Percentiles rank a stretch among this genome's conserved stretches.
These are phyloP conservation scores for Dermatophagoides farinae DNA, from an alignment of 1,140 invertebrate genomes.

Conservation along the genomic window DNA sequence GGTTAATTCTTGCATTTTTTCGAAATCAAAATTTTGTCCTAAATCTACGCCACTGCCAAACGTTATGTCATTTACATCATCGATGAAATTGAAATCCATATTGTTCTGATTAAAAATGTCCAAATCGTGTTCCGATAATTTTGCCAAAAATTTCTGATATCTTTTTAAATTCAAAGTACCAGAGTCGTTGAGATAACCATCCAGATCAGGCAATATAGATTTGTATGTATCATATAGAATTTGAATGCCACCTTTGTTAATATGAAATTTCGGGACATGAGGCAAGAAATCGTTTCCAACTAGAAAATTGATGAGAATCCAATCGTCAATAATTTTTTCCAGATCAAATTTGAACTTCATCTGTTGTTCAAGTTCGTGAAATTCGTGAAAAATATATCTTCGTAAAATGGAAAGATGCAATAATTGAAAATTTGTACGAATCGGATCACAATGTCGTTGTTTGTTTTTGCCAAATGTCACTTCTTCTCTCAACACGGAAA, in stretches of 20 bases:
- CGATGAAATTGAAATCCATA: conserved; percentile 59
- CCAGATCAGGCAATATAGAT: conserved; percentile 55
- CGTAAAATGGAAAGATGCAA: conserved; percentile 73
- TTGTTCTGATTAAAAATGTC: conserved; percentile 62
- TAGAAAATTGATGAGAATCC: conserved; percentile 79
- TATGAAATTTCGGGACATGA: conserved; percentile 77
- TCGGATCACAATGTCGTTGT: conserved; percentile 34
- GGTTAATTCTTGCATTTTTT: conserved; percentile 16
- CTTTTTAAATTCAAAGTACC: conserved; percentile 60
- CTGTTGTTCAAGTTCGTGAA: conserved; percentile 44
- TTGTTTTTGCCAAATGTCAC: conserved; percentile 27
- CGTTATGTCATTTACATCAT: conserved; percentile 18
- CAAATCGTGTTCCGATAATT: conserved; percentile 51
- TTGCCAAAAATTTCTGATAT: conserved; percentile 67
- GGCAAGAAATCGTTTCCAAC: conserved; percentile 98
- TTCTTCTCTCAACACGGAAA: conserved; percentile 74
- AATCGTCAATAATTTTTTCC: conserved; percentile 53
- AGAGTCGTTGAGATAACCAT: conserved; percentile 77
- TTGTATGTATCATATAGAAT: conserved; percentile 72
- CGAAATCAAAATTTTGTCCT: conserved; percentile 12
- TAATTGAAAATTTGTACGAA: conserved; percentile 78
- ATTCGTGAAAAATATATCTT: conserved; percentile 83
- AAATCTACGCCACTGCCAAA: conserved; percentile 5
- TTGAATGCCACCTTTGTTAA: conserved; percentile 64
- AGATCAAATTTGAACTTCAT: conserved; percentile 52